Evolutionary conservation across 1,140 invertebrate species (phyloP), one percentile per base, ranked within the genome.

Genomic region (Nephila pilipes): DNA sequence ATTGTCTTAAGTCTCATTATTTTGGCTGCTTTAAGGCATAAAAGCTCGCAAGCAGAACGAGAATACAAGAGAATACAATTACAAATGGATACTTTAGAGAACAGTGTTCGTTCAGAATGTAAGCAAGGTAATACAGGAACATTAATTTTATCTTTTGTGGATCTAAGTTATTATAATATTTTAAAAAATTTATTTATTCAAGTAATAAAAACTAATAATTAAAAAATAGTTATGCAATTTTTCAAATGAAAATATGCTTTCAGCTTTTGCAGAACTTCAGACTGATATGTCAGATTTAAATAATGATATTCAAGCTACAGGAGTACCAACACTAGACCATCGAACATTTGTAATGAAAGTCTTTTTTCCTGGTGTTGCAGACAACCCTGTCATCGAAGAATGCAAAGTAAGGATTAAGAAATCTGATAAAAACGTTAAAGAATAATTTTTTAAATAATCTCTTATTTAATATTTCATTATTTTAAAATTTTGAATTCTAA

Each of bases 11-110:
- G 98, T 94, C 96, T 98, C 93, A 96, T 98, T 80, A 97, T 99
- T 32, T 96, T 99, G 63, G 97, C 99, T 55, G 97, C 99, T 94
- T 99, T 99, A 95, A 96, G 98, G 94, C 96, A 98, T 81, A 98
- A 99, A 96, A 99, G 98, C 81, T 99, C 98, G 3, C 98, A 99
- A 95, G 98, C 98, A 1, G 98, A 99, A 95, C 96, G 98, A 65
- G 98, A 99, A 95, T 99, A 99, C 95, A 99, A 99, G 95, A 97
- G 99, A 55, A 99, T 99, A 95, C 99, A 99, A 96, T 98, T 99
- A 94, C 99, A 99, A 96, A 99, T 99, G 98, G 99, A 99, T 94
- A 99, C 98, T n/a, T 96, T 99, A 75, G 99, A 99, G 99, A 99
- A 96, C 97, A 99, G 96, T 97, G 97, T 97, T 95, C 75, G 94